Evolutionary conservation across 2,797 vertebrate species (phyloP), one percentile per base, ranked within the genome.

Genomic region (Urosaurus nigricauda): DNA sequence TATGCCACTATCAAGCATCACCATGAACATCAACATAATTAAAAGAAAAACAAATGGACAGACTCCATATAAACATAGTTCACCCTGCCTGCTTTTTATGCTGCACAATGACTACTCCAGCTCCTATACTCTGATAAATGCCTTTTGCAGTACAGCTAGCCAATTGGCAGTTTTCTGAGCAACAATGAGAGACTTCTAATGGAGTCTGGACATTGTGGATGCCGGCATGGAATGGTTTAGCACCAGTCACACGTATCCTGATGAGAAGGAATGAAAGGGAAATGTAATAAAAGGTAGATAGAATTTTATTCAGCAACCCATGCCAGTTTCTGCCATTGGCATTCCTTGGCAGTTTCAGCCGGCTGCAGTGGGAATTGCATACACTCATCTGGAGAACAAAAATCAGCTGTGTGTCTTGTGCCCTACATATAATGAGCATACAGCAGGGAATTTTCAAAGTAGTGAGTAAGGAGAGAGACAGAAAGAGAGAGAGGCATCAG

Each of bases 331-430:
- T 88, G 73, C 63, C 53, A n/a, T 88, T 88, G 80, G 37, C 26
- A 78, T 88, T 70, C 53, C 24, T 78, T 82, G 87, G 83, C 60
- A 70, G 37, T 77, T 91, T 85, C 53, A 35, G n/a, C 53, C n/a
- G 60, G 79, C 60, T 82, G 87, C 83, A 37, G 26, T 82, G 86
- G 71, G 86, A 81, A 78, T 85, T 88, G 53, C n/a, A 60, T 82
- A 88, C 51, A 47, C 78, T 86, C 71, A 53, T 83, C 83, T 70
- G n/a, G 60, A 70, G 60, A 58, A 68, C 3, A 71, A 81, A 86
- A 80, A 79, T 88, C 83, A 82, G 78, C 73, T 82, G 29, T 81
- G 37, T 51, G 58, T 83, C 60, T 47, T 82, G 26, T 68, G 53
- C 35, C 65, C 58, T 40, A 83, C 83, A 83, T 35, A 24, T 0